Evolutionary conservation across 2,113 vertebrate genomes (phyloP).

Genomic region (Holacanthus passer): DNA sequence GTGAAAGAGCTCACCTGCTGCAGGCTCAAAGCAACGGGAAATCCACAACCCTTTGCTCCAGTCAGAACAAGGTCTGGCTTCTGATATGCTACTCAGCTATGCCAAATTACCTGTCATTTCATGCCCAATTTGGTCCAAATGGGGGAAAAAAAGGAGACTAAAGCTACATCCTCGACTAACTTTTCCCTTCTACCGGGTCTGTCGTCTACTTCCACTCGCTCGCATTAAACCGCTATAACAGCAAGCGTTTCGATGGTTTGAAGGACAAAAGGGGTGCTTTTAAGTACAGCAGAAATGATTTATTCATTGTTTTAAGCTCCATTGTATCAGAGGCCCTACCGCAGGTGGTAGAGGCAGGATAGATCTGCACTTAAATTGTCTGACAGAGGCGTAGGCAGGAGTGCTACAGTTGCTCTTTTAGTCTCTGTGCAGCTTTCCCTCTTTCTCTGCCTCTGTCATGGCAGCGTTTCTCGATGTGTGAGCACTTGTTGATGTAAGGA

Average conservation of each 20-base stretch:
- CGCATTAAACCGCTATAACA: slow-evolving; percentile 43
- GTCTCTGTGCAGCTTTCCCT: slow-evolving; percentile 18
- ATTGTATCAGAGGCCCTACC: slow-evolving; percentile 48
- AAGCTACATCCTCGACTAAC: slow-evolving; percentile 4
- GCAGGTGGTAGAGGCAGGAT: slow-evolving; percentile 32
- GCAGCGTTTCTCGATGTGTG: background rate
- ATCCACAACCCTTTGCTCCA: slow-evolving; percentile 4
- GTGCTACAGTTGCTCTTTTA: slow-evolving; percentile 16
- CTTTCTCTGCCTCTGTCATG: background rate
- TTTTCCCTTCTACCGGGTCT: slow-evolving; percentile 2
- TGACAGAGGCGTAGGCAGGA: slow-evolving; percentile 46
- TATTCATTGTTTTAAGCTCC: slow-evolving; percentile 59
- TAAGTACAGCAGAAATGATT: slow-evolving; percentile 53
- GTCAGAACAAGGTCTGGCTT: slow-evolving; percentile 9
- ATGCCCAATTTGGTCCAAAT: slow-evolving; percentile 33
- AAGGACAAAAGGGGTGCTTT: slow-evolving; percentile 62
- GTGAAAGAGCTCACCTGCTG: background rate
- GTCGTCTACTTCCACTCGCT: slow-evolving; percentile 19
- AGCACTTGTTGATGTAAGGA: slow-evolving; percentile 9
- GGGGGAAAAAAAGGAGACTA: background rate
- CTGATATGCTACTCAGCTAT: slow-evolving; percentile 5
- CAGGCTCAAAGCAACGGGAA: background rate
- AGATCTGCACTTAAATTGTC: slow-evolving; percentile 57
- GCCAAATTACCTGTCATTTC: slow-evolving; percentile 42
- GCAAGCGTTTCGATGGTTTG: slow-evolving; percentile 36